Evolutionary conservation across 2,113 vertebrate genomes (phyloP), one percentile per base, ranked within the genome.

Genomic region (Pachypanchax playfairii): DNA sequence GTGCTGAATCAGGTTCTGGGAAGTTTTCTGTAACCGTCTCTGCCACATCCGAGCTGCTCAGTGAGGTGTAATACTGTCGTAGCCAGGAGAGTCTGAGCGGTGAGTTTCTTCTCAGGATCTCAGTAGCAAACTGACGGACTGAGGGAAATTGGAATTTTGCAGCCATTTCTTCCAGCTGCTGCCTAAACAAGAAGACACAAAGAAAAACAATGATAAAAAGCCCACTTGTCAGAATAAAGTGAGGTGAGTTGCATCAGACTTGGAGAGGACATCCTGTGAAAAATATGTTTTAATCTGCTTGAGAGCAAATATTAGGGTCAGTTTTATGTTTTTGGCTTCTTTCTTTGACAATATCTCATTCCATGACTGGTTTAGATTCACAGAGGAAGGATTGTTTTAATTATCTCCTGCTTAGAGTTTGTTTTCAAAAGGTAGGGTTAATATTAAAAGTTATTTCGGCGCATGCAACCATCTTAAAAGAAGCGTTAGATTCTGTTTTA

Each of bases 141-240:
- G 94, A 93, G 60, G 72, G 18, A 17, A 89, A 91, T 21, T 91
- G 86, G 26, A 94, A 94, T 57, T 91, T 84, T 38, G 77, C 81
- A 11, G 92, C 89, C 94, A 99, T 98, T 77, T 96, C 92, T 63
- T 92, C 89, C 84, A 99, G 91, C 31, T 98, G 97, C 62, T 89
- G 93, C 86, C 97, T 28, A 56, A 38, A 70, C 50, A 44, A 49
- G n/a, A 58, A 25, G 20, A 53, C 13, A 65, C 28, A 63, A 39
- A 44, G 5, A 49, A 25, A 47, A 11, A 43, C 29, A 42, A 4
- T 0, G 55, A 5, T 44, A 3, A 26, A n/a, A 69, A 38, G 35
- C 35, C 35, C 35, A 48, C n/a, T 17, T 48, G 13, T 7, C 15
- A 10, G 20, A 8, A 18, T 3, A 44, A 22, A 2, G 1, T 22